A percentile compares a stretch with the other conserved stretches of the same genome.
These are phyloP conservation scores for Cossypha niveicapilla DNA, from an alignment of 2,797 vertebrate genomes.

Conservation along the genomic window DNA sequence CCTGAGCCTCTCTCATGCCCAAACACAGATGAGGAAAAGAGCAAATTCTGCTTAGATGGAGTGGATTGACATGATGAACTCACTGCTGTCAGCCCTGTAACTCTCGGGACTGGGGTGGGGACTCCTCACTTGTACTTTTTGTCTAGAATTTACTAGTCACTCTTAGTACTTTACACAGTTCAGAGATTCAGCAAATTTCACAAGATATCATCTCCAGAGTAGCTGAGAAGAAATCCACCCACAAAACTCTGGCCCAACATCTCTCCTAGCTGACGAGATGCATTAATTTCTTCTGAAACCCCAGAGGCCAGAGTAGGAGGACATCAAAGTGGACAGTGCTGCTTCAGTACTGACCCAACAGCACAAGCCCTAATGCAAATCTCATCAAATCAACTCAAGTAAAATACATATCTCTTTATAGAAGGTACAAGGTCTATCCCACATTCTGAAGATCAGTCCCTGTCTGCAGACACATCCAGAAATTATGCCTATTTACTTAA, in stretches of 20 bases:
- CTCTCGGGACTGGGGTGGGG: fast-evolving
- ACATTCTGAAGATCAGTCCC: not conserved
- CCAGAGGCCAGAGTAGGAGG: not conserved
- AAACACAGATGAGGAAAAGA: not conserved
- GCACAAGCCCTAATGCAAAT: not conserved
- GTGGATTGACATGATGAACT: not conserved
- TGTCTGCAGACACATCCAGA: not conserved
- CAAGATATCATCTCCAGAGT: not conserved
- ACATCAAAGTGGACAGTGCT: not conserved
- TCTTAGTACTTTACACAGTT: slow-evolving; percentile 9
- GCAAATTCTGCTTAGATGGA: not conserved
- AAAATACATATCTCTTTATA: not conserved
- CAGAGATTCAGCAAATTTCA: slow-evolving; percentile 28
- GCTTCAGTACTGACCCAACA: not conserved
- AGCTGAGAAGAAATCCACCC: not conserved
- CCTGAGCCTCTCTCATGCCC: not conserved
- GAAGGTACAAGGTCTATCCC: not conserved
- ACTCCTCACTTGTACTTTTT: not conserved
- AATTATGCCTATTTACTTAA: not conserved
- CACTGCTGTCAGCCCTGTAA: not conserved
- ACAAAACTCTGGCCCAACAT: not conserved
- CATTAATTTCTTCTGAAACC: slow-evolving; percentile 2
- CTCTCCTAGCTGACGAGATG: not conserved
- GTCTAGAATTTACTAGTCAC: not conserved
- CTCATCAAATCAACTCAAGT: not conserved